phyloP scores from a whole-genome alignment of 2,888 invertebrate genomes.

The Peribatodes rhomboidaria region DNA sequence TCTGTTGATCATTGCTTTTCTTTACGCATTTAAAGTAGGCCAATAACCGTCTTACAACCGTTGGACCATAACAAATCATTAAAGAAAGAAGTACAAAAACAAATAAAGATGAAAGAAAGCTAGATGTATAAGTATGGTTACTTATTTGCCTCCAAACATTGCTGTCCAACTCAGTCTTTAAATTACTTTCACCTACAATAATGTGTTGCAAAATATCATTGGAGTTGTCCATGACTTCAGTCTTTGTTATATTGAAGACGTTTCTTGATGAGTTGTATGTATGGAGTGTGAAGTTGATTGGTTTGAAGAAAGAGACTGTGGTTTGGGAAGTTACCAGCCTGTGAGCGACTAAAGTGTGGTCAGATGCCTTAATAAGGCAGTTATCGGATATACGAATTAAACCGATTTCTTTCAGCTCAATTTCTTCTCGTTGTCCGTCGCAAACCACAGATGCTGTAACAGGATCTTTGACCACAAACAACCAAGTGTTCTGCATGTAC shows the following conservation, averaged over 20 bases:
- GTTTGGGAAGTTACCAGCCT: neutral
- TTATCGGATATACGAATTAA: neutral
- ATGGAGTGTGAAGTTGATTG: neutral
- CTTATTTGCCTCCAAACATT: neutral
- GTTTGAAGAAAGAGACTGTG: neutral
- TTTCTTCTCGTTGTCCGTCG: conserved; percentile 4
- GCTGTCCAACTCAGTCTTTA: conserved; percentile 1
- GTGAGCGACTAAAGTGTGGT: neutral
- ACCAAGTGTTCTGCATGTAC: conserved; percentile 5
- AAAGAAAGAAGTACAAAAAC: conserved; percentile 1
- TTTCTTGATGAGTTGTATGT: neutral
- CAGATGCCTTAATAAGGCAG: neutral
- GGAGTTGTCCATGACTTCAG: neutral
- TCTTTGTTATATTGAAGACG: neutral
- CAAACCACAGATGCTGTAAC: neutral
- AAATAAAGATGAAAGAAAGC: neutral
- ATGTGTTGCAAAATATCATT: neutral
- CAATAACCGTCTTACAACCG: neutral
- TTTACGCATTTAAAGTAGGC: neutral
- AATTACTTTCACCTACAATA: neutral
- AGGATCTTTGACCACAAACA: neutral
- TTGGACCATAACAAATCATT: conserved; percentile 1
- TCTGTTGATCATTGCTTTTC: neutral
- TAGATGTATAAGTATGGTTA: neutral
- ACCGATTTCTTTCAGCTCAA: neutral